A percentile compares a stretch with the other conserved stretches of the same genome.
These are phyloP conservation scores for Andrena cerasifolii DNA, from an alignment of 1,140 invertebrate genomes.

Conservation along the genomic window DNA sequence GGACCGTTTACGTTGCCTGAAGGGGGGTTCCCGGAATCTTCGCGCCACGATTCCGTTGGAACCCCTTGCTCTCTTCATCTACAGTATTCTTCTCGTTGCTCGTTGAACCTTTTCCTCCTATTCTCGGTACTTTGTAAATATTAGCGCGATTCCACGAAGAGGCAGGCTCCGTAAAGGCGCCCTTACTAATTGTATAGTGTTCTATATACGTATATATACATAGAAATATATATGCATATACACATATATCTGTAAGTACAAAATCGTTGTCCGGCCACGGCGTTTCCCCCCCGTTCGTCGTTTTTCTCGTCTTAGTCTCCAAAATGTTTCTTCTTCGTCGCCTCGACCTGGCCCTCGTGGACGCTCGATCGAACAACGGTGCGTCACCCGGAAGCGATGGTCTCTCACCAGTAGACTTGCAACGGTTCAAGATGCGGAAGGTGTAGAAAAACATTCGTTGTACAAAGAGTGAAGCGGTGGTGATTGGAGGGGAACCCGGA, in stretches of 20 bases:
- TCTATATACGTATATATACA: conserved; percentile 24
- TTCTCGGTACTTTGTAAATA: conserved; percentile 59
- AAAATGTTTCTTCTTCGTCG: background rate
- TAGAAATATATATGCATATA: conserved; percentile 50
- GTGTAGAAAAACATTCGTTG: conserved; percentile 7
- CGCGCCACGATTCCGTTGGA: conserved; percentile 45
- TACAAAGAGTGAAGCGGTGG: conserved; percentile 39
- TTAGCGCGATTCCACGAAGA: conserved; percentile 54
- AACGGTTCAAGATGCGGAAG: background rate
- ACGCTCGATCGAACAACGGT: conserved; percentile 45
- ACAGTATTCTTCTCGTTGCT: conserved; percentile 58
- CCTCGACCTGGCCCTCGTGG: conserved; percentile 45
- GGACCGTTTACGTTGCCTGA: conserved; percentile 59
- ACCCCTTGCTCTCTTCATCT: conserved; percentile 57
- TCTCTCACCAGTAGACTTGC: background rate
- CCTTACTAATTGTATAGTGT: conserved; percentile 48
- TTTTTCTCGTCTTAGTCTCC: conserved; percentile 27
- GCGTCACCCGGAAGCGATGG: no score
- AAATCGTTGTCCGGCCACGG: conserved; percentile 53
- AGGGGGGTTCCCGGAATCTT: conserved; percentile 46
- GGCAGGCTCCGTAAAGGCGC: conserved; percentile 54
- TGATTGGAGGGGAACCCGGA: background rate
- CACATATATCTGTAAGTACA: conserved; percentile 30
- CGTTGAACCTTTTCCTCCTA: conserved; percentile 16
- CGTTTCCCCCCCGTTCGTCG: conserved; percentile 31